Percentiles rank a stretch among this genome's conserved stretches.
These are phyloP conservation scores for Thereva nobilitata DNA, from an alignment of 2,888 invertebrate genomes.

Conservation along the genomic window DNA sequence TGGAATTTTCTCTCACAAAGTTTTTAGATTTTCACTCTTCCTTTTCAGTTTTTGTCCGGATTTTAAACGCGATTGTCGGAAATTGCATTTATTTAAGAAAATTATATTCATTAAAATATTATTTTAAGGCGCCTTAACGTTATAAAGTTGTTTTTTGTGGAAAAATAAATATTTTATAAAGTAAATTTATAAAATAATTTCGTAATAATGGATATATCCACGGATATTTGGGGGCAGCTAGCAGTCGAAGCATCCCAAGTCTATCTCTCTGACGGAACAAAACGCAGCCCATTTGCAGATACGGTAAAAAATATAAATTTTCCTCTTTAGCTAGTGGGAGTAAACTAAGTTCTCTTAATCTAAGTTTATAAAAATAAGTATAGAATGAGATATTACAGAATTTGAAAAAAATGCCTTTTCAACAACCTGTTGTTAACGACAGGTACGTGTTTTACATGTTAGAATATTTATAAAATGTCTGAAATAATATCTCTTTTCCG, in stretches of 20 bases:
- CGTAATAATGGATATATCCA: conserved; percentile 67
- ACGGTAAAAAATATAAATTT: conserved; percentile 66
- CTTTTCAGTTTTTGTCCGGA: conserved; percentile 14
- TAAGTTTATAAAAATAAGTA: neutral
- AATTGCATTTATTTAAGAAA: no score
- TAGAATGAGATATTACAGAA: neutral
- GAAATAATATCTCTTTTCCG: neutral
- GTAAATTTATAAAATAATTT: neutral
- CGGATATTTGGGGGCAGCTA: conserved; percentile 87
- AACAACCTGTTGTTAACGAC: neutral
- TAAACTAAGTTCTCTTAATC: neutral
- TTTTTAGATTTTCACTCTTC: conserved; percentile 3
- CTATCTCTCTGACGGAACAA: conserved; percentile 78
- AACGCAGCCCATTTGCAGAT: conserved; percentile 80
- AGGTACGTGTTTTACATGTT: no score
- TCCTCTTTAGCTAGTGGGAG: neutral
- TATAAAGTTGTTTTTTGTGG: no score
- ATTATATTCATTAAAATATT: no score
- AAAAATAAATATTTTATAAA: neutral
- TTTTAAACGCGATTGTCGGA: conserved; percentile 9
- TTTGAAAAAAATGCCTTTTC: neutral
- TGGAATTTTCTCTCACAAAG: conserved; percentile 46
- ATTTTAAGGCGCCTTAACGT: no score
- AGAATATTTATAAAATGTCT: no score
- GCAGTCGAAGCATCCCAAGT: conserved; percentile 86